Evolutionary conservation across 2,797 vertebrate genomes (phyloP), one percentile per base, ranked within the genome.

Genomic region (Decapterus maruadsi): DNA sequence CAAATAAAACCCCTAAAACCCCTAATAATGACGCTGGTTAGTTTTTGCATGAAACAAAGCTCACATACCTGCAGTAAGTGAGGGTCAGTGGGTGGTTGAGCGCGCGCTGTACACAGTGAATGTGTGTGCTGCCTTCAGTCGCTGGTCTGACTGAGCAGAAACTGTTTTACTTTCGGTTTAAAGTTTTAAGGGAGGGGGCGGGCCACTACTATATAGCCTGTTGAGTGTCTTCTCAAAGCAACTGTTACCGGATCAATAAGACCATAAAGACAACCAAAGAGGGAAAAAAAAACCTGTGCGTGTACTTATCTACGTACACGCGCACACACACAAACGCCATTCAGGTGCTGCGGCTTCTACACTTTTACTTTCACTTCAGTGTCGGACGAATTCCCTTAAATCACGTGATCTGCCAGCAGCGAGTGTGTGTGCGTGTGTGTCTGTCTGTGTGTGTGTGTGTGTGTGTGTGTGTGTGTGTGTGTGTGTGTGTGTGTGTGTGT

Each of bases 321-420:
- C 4, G 6, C 51, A 2, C 51, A 14, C 51, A 31, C 54, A 31
- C 12, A 17, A 14, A 55, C 29, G 19, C 31, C 2, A 40, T 64
- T 54, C 58, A 75, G 63, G 61, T 84, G 77, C 19, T 14, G 4
- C 4, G 2, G 6, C n/a, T 26, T 26, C 10, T 34, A 34, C 31
- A 4, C 58, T 78, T 82, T 82, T 65, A 8, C 78, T 90, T 86
- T 89, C 81, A 20, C 12, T 83, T 78, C 19, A 26, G 26, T 34
- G 26, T 34, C 31, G 1, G 11, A 1, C 4, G 0, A 43, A 36
- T 81, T 85, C 75, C 11, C 10, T 17, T 59, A 89, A 89, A 79
- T 83, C 88, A 89, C 82, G 80, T 89, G 88, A 86, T 84, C 19
- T 89, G 22, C 72, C 1, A 38, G 77, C 53, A 34, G 4, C 6